Conservation (phyloP, 1,140 invertebrate genomes). For the Chironomus tepperi region DNA sequence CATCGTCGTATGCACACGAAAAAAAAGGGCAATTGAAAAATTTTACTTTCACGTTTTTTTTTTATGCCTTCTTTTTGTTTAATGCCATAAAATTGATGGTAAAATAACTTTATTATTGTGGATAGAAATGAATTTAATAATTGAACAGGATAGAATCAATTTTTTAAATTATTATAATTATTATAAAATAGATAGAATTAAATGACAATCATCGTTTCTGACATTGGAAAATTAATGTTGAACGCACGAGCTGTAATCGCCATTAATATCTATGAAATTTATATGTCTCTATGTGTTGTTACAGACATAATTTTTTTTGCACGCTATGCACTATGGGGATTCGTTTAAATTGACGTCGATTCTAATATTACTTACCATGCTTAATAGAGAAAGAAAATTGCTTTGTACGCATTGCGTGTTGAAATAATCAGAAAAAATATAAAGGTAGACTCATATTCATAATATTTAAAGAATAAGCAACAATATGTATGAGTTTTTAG, state of each 20-base stretch:
- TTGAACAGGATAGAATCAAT: slow-evolving; percentile 8
- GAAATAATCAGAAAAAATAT: too few species aligned
- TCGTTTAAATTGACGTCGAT: neutral
- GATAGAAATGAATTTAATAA: neutral
- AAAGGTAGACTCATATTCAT: too few species aligned
- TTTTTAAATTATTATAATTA: neutral
- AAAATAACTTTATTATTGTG: neutral
- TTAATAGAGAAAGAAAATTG: neutral
- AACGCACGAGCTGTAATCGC: slow-evolving; percentile 2
- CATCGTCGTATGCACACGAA: neutral
- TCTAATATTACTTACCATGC: neutral
- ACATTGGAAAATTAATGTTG: slow-evolving; percentile 1
- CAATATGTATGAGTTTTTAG: too few species aligned
- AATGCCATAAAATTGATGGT: slow-evolving; percentile 8
- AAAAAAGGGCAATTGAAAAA: slow-evolving; percentile 14
- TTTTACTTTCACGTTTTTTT: neutral
- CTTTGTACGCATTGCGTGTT: neutral
- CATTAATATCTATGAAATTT: slow-evolving; percentile 9
- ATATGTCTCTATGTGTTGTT: neutral
- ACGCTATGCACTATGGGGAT: neutral
- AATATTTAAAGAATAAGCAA: too few species aligned
- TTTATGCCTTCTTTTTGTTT: neutral
- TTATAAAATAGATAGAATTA: neutral
- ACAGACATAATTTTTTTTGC: neutral
- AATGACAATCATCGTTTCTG: slow-evolving; percentile 8